Percentiles rank a stretch among this genome's conserved stretches.
phyloP scores from a whole-genome alignment of 2,888 invertebrate genomes.

The Nephrocerus scutellatus region DNA sequence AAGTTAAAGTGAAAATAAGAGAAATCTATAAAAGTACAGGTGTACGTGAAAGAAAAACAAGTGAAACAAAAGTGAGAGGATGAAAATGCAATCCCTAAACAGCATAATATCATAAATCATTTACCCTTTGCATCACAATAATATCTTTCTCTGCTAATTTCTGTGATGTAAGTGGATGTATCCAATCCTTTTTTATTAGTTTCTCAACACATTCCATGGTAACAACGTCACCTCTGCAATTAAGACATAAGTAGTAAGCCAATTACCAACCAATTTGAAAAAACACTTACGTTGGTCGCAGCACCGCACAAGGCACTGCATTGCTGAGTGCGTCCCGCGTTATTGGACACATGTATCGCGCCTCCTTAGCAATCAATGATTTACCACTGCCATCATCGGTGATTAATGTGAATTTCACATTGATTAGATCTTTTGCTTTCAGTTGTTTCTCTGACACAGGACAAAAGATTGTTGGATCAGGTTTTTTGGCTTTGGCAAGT shows the following conservation, averaged over 20 bases:
- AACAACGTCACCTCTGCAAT: constrained; percentile 82
- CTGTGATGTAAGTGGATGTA: constrained; percentile 84
- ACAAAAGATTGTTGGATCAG: constrained; percentile 59
- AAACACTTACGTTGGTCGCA: constrained; percentile 71
- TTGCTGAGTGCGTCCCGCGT: constrained; percentile 94
- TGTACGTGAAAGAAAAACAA: no score
- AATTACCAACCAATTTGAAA: constrained; percentile 1
- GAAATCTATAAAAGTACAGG: no score
- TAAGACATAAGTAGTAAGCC: neutral
- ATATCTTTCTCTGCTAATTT: constrained; percentile 85
- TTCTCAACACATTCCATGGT: constrained; percentile 96
- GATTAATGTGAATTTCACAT: constrained; percentile 86
- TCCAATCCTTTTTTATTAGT: constrained; percentile 92
- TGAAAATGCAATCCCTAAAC: no score
- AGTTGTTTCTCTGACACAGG: constrained; percentile 80
- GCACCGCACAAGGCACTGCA: constrained; percentile 87
- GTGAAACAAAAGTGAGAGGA: no score
- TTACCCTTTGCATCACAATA: constrained; percentile 79
- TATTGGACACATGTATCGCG: constrained; percentile 94
- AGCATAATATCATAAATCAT: constrained; percentile 12
- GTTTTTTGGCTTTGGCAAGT: constrained; percentile 62
- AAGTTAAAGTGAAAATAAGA: no score
- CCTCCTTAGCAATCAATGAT: constrained; percentile 79
- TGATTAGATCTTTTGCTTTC: constrained; percentile 85
- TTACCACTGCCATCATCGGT: constrained; percentile 82